Conservation (phyloP, 2,797 vertebrate genomes). For the Spea hammondii region DNA sequence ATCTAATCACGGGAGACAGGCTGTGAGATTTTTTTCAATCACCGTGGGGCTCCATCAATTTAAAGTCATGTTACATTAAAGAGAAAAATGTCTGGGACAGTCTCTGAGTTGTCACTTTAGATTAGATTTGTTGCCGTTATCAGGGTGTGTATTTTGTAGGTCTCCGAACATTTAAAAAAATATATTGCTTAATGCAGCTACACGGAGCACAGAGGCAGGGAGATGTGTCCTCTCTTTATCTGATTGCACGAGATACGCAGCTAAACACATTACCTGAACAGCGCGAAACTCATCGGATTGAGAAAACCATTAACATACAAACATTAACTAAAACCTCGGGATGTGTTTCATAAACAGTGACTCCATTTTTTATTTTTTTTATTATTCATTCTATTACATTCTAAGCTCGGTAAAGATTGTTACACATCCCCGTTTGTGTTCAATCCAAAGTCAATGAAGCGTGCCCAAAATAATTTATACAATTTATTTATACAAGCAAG, state of each 20-base stretch:
- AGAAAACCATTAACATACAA: slow-evolving; percentile 58
- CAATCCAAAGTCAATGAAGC: slow-evolving; percentile 54
- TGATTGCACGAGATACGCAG: slow-evolving; percentile 57
- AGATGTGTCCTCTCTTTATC: slow-evolving; percentile 54
- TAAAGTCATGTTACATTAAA: slow-evolving; percentile 80
- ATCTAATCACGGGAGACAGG: slow-evolving; percentile 78
- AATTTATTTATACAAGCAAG: slow-evolving; percentile 52
- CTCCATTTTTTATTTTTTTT: slow-evolving; percentile 35
- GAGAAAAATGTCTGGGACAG: slow-evolving; percentile 70
- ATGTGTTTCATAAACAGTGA: slow-evolving; percentile 45
- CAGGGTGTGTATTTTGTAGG: slow-evolving; percentile 67
- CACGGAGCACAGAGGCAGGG: slow-evolving; percentile 51
- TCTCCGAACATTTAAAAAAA: slow-evolving; percentile 71
- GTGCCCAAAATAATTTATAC: slow-evolving; percentile 49
- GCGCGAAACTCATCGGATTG: background rate
- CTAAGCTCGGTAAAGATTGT: slow-evolving; percentile 53
- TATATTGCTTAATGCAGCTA: slow-evolving; percentile 62
- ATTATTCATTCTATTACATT: slow-evolving; percentile 11
- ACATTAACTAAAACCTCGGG: slow-evolving; percentile 56
- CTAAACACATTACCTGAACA: slow-evolving; percentile 57
- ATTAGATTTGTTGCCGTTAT: slow-evolving; percentile 78
- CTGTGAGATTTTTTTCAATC: slow-evolving; percentile 77
- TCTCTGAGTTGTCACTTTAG: slow-evolving; percentile 72
- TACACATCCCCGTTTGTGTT: slow-evolving; percentile 59
- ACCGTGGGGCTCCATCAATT: slow-evolving; percentile 75